These are phyloP conservation scores for Lasioglossum oenotherae DNA, from an alignment of 2,888 invertebrate genomes.

Conservation along the genomic window DNA sequence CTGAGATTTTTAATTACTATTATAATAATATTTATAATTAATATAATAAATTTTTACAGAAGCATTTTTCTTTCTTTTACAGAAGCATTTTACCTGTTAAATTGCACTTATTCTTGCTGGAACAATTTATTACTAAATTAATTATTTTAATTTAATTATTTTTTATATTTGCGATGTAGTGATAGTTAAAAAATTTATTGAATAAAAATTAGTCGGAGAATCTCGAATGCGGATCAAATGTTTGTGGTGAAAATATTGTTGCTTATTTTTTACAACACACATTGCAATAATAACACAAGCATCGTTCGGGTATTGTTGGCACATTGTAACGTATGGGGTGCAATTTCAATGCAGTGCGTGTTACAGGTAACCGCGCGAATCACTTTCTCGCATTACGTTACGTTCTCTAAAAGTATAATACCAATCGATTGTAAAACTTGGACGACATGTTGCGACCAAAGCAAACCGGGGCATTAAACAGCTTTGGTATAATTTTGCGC, in stretches of 20 bases:
- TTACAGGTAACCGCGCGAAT: slow-evolving; percentile 29
- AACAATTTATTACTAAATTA: not conserved
- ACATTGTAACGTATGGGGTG: slow-evolving; percentile 32
- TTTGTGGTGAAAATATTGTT: not conserved
- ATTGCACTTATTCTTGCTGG: not conserved
- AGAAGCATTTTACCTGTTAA: not conserved
- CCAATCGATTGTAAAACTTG: slow-evolving; percentile 30
- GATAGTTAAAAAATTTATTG: not conserved
- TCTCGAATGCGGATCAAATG: not conserved
- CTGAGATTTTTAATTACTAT: not conserved
- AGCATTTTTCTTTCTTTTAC: not conserved
- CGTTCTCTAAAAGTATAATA: slow-evolving; percentile 33
- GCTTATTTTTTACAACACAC: not conserved
- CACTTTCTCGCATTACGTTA: slow-evolving; percentile 59
- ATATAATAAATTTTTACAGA: not conserved
- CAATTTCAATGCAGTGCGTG: slow-evolving; percentile 43
- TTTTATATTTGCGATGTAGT: not conserved
- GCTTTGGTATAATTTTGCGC: not conserved
- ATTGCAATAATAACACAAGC: not conserved
- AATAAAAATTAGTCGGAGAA: no score
- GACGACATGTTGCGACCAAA: not conserved
- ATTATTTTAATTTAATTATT: not conserved
- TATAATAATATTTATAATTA: not conserved
- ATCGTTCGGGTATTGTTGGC: slow-evolving; percentile 32
- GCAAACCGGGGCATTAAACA: slow-evolving; percentile 4